Evolutionary conservation across 92 coral and sea anemone species (phyloP).

Genomic region (Palythoa heliodiscus): DNA sequence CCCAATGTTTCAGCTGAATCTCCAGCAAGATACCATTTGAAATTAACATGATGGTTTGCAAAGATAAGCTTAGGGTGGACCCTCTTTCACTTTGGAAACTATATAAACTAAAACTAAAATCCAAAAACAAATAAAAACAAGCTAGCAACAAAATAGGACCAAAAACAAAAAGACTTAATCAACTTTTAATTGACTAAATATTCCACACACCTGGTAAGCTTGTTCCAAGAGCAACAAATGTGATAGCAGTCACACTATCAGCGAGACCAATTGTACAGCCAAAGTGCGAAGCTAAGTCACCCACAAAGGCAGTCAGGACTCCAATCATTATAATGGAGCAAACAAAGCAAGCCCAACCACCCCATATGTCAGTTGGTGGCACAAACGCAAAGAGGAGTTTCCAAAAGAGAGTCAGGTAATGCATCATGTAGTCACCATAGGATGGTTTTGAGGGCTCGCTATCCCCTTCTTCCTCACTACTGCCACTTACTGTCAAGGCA

Average conservation of each 20-base stretch:
- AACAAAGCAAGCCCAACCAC: slow-evolving; percentile 96
- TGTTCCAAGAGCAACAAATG: slow-evolving; percentile 99
- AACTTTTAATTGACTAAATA: background rate
- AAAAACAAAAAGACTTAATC: background rate
- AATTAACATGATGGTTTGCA: too few species aligned
- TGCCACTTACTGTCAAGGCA: slow-evolving; percentile 95
- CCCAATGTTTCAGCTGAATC: too few species aligned
- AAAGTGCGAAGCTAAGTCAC: slow-evolving; percentile 96
- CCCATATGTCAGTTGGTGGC: slow-evolving; percentile 97
- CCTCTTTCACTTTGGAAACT: too few species aligned
- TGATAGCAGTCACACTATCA: slow-evolving; percentile 96
- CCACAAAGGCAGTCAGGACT: slow-evolving; percentile 87
- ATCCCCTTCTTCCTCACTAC: slow-evolving; percentile 79
- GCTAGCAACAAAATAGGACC: background rate
- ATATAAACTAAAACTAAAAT: too few species aligned
- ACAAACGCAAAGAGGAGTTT: slow-evolving; percentile 92
- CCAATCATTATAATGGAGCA: slow-evolving; percentile 92
- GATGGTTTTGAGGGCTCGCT: slow-evolving; percentile 87
- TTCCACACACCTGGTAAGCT: slow-evolving; percentile 87
- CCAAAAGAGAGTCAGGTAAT: slow-evolving; percentile 97
- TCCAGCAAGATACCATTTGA: too few species aligned
- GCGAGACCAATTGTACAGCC: slow-evolving; percentile 96
- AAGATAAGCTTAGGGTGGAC: too few species aligned
- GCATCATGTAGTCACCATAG: slow-evolving; percentile 99
- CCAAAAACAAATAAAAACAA: background rate